A percentile compares a stretch with the other conserved stretches of the same genome.
Evolutionary conservation across 2,888 invertebrate genomes (phyloP).

Genomic region (Eremobia ochroleuca): DNA sequence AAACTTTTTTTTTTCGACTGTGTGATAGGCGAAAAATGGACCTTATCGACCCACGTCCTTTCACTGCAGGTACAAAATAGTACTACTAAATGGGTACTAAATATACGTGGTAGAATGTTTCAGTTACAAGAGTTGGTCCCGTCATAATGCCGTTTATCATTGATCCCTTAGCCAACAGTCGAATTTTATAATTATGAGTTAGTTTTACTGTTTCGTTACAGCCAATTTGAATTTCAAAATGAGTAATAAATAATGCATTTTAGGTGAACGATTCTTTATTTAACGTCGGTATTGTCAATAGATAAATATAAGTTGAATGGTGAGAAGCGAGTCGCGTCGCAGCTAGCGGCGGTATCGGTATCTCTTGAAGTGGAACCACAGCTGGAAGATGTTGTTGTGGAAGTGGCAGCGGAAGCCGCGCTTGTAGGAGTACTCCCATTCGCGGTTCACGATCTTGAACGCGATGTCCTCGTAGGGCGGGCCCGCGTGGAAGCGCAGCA

Average conservation of each 20-base stretch:
- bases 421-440: conserved; percentile 99
- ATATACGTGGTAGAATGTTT: no score
- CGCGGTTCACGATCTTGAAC: conserved; percentile 99
- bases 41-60: no score
- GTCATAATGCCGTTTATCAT: no score
- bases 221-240: background rate
- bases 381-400: conserved; percentile 99
- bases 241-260: conserved; percentile 21
- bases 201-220: background rate
- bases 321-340: no score
- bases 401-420: conserved; percentile 99
- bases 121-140: no score
- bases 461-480: conserved; percentile 99
- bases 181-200: background rate
- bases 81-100: no score
- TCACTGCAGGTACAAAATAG: no score
- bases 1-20: no score
- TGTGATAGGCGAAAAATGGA: no score
- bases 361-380: conserved; percentile 99
- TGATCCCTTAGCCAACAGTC: background rate
- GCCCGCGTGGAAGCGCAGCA: conserved; percentile 98
- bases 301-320: background rate
- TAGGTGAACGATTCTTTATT: conserved; percentile 24
- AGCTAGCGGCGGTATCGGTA: conserved; percentile 97
- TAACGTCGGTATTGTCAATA: background rate